Conservation (phyloP, 2,888 invertebrate species). For the Ophonus ardosiacus region DNA sequence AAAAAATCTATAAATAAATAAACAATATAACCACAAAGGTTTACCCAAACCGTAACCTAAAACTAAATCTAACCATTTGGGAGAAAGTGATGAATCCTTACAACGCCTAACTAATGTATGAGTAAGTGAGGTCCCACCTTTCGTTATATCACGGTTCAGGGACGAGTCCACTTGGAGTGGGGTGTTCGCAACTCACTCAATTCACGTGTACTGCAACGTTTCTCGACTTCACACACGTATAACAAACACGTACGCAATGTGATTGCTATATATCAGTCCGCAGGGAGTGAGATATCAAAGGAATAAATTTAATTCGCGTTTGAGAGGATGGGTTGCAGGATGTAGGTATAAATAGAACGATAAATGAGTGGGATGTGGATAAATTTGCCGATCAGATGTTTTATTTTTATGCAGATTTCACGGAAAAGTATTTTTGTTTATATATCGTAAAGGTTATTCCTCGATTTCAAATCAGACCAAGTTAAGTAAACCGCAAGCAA, state of each 20-base stretch:
- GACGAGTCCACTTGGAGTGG: background rate
- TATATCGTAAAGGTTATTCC: background rate
- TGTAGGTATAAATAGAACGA: background rate
- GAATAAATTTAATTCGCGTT: background rate
- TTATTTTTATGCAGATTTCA: background rate
- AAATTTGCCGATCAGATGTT: background rate
- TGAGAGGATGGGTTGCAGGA: background rate
- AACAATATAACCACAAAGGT: too few relatives aligned
- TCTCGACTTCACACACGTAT: background rate
- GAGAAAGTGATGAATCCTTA: background rate
- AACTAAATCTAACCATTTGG: background rate
- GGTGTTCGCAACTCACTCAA: background rate
- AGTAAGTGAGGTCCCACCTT: background rate
- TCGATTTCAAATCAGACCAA: too few relatives aligned
- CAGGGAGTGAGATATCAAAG: background rate
- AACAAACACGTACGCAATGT: background rate
- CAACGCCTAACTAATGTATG: background rate
- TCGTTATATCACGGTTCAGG: constrained; percentile 13
- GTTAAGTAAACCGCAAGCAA: too few relatives aligned
- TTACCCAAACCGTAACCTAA: too few relatives aligned
- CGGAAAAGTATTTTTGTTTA: background rate
- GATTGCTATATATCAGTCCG: background rate
- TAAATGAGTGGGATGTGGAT: constrained; percentile 29
- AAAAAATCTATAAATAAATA: too few relatives aligned
- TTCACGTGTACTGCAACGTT: constrained; percentile 33